Evolutionary conservation across 1,140 invertebrate species (phyloP), one percentile per base, ranked within the genome.

Genomic region (Leptinotarsa undecemlineata): DNA sequence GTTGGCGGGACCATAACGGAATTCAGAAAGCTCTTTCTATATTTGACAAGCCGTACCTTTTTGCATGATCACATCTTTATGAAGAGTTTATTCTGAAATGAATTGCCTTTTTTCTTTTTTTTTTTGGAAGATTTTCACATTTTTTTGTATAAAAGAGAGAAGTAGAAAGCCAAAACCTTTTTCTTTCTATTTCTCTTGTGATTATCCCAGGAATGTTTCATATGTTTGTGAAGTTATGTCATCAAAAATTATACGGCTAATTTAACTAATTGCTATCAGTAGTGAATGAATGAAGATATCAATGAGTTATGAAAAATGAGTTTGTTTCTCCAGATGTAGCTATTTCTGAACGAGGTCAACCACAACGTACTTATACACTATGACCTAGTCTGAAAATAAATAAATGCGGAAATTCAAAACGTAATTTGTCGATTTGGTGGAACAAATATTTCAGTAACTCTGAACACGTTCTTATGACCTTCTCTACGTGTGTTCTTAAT

Each of bases 341-440:
- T 57, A 57, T 57, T 57, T 57, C 17, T n/a, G 51, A 57, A 57
- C 51, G 51, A 57, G 51, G 51, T 57, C 51, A 57, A 57, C 51
- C n/a, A 57, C 51, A 57, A 6, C 51, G 51, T 57, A 57, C 51
- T 19, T 19, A 11, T 42, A 42, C 8, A 42, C 33, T 42, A 11
- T 0, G 51, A 57, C 51, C 51, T 57, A 19, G 15, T 57, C 51
- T 57, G n/a, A 57, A 57, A 57, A 15, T 57, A 17, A 42, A 11
- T 19, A 15, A 57, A 57, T 19, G 51, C 51, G 51, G 51, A 15
- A 57, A 57, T 57, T 57, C 17, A 15, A 57, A 57, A 57, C 33
- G 0, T 42, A 42, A 42, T 42, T 42, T 42, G 33, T 42, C 33
- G 33, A 42, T 42, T 42, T 42, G 33, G 33, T 11, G 11, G 33